phyloP scores from a whole-genome alignment of 2,888 invertebrate species.

The Amphipoea oculea region DNA sequence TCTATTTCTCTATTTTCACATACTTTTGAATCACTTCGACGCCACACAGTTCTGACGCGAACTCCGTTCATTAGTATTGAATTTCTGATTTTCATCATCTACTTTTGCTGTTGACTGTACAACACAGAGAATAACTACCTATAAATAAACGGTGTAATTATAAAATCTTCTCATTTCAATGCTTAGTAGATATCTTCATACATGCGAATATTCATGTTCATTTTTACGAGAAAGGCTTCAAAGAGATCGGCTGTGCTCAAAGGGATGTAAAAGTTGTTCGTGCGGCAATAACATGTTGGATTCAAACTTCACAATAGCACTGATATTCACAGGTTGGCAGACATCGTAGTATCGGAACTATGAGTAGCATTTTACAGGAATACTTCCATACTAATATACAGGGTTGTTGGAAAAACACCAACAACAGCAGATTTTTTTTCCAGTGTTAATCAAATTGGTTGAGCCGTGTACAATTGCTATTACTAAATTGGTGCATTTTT shows the following conservation, averaged over 20 bases:
- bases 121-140: background rate
- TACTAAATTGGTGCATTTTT: background rate
- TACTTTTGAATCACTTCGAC: no score
- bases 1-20: no score
- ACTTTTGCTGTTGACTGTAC: no score
- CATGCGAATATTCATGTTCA: constrained; percentile 36
- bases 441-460: background rate
- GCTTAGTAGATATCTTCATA: background rate
- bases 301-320: constrained; percentile 34
- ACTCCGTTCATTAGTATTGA: no score
- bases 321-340: constrained; percentile 9
- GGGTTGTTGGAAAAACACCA: no score
- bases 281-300: constrained; percentile 39
- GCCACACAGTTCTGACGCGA: no score
- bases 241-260: constrained; percentile 28
- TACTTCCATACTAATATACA: background rate
- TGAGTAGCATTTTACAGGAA: background rate
- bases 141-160: constrained; percentile 1
- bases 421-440: no score
- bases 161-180: constrained; percentile 11
- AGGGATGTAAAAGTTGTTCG: constrained; percentile 33
- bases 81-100: no score
- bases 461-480: background rate
- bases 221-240: constrained; percentile 32
- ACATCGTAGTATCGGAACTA: background rate